Evolutionary conservation across 1,140 invertebrate genomes (phyloP).

Genomic region (Cherax quadricarinatus): DNA sequence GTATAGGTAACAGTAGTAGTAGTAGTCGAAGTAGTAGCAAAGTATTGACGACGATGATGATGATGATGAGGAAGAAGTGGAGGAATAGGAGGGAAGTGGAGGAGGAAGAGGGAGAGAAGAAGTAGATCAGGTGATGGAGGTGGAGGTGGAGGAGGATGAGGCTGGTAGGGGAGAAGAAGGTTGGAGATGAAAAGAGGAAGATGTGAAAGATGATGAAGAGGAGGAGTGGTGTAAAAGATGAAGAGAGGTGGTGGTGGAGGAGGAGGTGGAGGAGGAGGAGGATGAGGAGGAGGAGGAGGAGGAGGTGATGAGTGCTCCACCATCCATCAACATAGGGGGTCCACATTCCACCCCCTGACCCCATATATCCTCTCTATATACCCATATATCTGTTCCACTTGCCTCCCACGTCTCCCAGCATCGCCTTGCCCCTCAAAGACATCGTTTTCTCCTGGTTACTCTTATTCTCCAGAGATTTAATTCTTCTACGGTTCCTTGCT

Average conservation of each 20-base stretch:
- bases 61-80: background rate
- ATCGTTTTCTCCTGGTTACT: constrained; percentile 53
- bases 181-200: background rate
- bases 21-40: too few relatives aligned
- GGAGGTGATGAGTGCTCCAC: constrained; percentile 12
- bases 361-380: constrained; percentile 64
- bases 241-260: background rate
- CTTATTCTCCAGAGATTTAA: constrained; percentile 34
- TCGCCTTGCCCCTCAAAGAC: constrained; percentile 59
- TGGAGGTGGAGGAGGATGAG: background rate
- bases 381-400: constrained; percentile 56
- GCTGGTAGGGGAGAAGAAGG: background rate
- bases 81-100: background rate
- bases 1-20: too few relatives aligned
- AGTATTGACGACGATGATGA: background rate
- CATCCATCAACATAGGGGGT: constrained; percentile 39
- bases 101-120: background rate
- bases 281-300: background rate
- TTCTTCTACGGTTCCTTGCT: background rate
- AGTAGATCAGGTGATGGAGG: background rate
- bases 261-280: background rate
- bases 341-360: constrained; percentile 47
- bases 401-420: constrained; percentile 48
- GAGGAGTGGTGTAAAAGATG: too few relatives aligned
- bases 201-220: background rate